Percentiles rank a stretch among this genome's conserved stretches.
phyloP scores from a whole-genome alignment of 2,797 vertebrate genomes.

The Champsocephalus gunnari region DNA sequence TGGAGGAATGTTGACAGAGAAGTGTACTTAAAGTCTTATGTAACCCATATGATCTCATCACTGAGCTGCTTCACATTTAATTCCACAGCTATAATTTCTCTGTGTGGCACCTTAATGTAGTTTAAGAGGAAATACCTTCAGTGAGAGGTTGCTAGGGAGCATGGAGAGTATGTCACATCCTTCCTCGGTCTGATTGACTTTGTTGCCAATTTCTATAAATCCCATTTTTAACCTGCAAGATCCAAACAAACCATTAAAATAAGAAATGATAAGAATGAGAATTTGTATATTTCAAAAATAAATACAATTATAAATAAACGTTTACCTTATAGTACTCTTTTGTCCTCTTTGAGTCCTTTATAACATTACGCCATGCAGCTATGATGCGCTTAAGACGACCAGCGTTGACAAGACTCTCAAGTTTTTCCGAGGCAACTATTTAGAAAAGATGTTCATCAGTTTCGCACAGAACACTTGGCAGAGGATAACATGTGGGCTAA shows the following conservation, averaged over 20 bases:
- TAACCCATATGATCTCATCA: conserved; percentile 52
- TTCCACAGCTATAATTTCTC: not conserved
- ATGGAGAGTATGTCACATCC: conserved; percentile 70
- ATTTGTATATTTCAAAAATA: not conserved
- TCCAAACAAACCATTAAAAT: conserved; percentile 15
- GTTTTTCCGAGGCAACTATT: conserved; percentile 73
- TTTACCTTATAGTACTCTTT: conserved; percentile 82
- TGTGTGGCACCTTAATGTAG: not conserved
- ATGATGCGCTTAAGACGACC: conserved; percentile 65
- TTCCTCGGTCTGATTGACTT: conserved; percentile 47
- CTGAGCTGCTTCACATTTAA: conserved; percentile 15
- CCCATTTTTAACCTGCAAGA: conserved; percentile 60
- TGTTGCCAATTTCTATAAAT: conserved; percentile 42
- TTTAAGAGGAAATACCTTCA: conserved; percentile 75
- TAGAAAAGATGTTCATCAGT: conserved; percentile 32
- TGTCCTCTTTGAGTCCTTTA: conserved; percentile 70
- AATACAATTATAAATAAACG: not conserved
- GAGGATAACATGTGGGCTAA: not conserved
- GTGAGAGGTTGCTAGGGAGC: conserved; percentile 75
- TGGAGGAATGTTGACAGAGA: conserved; percentile 45
- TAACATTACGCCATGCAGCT: conserved; percentile 70
- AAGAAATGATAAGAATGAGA: not conserved
- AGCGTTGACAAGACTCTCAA: conserved; percentile 68
- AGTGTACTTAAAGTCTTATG: conserved; percentile 47
- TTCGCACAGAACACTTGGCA: not conserved